phyloP scores from a whole-genome alignment of 2,888 invertebrate genomes.

The Xylota segnis region DNA sequence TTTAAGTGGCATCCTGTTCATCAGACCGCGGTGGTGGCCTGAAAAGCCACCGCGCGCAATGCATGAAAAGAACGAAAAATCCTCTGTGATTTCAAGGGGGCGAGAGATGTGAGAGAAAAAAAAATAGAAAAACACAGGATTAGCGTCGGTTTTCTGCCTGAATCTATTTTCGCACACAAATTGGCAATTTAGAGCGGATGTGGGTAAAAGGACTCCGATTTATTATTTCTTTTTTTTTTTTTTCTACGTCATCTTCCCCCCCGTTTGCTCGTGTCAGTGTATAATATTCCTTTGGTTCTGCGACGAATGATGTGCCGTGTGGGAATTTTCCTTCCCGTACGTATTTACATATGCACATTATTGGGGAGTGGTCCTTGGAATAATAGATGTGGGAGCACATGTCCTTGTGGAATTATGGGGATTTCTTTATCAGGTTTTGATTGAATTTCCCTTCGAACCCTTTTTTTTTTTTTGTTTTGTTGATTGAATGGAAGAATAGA shows the following conservation, averaged over 20 bases:
- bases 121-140: conserved; percentile 57
- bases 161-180: conserved; percentile 76
- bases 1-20: conserved; percentile 74
- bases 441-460: conserved; percentile 67
- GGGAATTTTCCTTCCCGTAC: conserved; percentile 46
- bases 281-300: conserved; percentile 17
- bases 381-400: conserved; percentile 58
- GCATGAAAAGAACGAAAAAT: conserved; percentile 38
- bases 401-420: conserved; percentile 70
- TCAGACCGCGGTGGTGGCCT: conserved; percentile 67
- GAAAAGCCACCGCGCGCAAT: conserved; percentile 52
- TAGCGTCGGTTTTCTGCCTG: conserved; percentile 73
- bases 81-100: not conserved
- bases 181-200: conserved; percentile 75
- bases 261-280: not conserved
- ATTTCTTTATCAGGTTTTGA: conserved; percentile 55
- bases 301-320: conserved; percentile 59
- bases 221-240: conserved; percentile 31
- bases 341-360: conserved; percentile 53
- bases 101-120: not conserved
- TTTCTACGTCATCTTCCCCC: not conserved
- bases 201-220: conserved; percentile 74
- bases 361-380: conserved; percentile 53
- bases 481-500: conserved; percentile 26
- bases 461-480: conserved; percentile 36